A percentile compares a stretch with the other conserved stretches of the same genome.
These are phyloP conservation scores for Dolichopus griseipennis DNA, from an alignment of 2,888 invertebrate genomes.

Conservation along the genomic window DNA sequence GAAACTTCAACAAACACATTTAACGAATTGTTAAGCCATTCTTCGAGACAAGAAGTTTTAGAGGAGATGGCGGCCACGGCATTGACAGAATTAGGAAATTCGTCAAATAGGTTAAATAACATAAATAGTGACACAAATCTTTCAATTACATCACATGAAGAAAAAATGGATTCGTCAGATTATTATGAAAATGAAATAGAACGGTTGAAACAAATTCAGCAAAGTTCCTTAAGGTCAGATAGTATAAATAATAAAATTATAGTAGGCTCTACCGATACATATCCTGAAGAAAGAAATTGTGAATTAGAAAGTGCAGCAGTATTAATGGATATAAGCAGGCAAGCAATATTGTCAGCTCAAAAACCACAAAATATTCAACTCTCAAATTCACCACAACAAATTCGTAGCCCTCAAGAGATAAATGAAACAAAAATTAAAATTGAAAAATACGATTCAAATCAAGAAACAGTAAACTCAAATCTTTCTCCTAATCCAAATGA, in stretches of 20 bases:
- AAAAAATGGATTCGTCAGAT: neutral
- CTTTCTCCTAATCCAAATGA: neutral
- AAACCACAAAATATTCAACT: slow-evolving; percentile 35
- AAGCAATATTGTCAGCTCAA: slow-evolving; percentile 42
- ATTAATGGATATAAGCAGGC: slow-evolving; percentile 44
- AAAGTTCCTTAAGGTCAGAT: neutral
- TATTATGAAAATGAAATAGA: neutral
- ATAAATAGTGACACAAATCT: slow-evolving; percentile 13
- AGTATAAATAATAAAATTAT: neutral
- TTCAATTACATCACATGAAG: slow-evolving; percentile 15
- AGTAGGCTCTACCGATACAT: neutral
- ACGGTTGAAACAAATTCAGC: neutral
- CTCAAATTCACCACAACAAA: slow-evolving; percentile 18
- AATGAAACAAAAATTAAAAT: slow-evolving; percentile 40
- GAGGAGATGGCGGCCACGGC: slow-evolving; percentile 43
- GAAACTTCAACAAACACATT: slow-evolving; percentile 51
- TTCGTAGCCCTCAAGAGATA: slow-evolving; percentile 14
- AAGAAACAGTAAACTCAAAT: neutral
- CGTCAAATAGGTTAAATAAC: slow-evolving; percentile 28
- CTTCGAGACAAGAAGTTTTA: slow-evolving; percentile 36
- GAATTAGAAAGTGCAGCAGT: slow-evolving; percentile 43
- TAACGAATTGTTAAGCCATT: slow-evolving; percentile 50
- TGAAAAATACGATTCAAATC: slow-evolving; percentile 25
- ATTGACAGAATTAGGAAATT: slow-evolving; percentile 41
- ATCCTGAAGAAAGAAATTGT: neutral